Conservation (phyloP, 2,797 vertebrate species). For the Ciconia nigra region DNA sequence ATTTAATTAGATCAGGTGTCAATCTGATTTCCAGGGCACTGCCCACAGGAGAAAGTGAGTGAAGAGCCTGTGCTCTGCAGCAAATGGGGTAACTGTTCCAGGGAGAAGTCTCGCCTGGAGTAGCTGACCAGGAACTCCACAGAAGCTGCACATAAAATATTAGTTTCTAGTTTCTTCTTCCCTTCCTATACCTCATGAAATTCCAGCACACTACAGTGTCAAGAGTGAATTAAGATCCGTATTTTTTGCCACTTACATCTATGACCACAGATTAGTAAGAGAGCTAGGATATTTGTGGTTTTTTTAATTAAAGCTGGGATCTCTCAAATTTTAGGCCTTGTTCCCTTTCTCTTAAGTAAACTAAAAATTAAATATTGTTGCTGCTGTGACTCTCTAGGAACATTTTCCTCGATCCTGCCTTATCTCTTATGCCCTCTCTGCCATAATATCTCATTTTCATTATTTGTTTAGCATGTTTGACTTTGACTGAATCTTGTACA, state of each 20-base stretch:
- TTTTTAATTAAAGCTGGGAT: not conserved
- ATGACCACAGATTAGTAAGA: not conserved
- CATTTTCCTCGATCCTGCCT: not conserved
- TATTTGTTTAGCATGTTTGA: not conserved
- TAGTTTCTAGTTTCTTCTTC: not conserved
- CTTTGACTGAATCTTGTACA: not conserved
- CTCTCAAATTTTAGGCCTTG: not conserved
- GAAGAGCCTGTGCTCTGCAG: not conserved
- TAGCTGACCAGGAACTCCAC: not conserved
- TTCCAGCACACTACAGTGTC: not conserved
- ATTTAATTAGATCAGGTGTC: not conserved
- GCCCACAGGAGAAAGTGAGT: not conserved
- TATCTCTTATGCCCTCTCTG: not conserved
- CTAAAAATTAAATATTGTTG: not conserved
- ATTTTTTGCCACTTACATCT: not conserved
- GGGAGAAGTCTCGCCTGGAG: not conserved
- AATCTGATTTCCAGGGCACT: not conserved
- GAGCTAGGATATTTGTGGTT: not conserved
- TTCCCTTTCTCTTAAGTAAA: not conserved
- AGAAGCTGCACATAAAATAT: not conserved
- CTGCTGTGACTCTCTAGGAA: not conserved
- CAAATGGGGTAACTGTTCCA: not conserved
- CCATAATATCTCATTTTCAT: not conserved
- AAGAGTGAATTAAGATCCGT: not conserved
- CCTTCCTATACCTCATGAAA: not conserved